phyloP scores from a whole-genome alignment of 2,888 invertebrate species.

The Ormia ochracea region DNA sequence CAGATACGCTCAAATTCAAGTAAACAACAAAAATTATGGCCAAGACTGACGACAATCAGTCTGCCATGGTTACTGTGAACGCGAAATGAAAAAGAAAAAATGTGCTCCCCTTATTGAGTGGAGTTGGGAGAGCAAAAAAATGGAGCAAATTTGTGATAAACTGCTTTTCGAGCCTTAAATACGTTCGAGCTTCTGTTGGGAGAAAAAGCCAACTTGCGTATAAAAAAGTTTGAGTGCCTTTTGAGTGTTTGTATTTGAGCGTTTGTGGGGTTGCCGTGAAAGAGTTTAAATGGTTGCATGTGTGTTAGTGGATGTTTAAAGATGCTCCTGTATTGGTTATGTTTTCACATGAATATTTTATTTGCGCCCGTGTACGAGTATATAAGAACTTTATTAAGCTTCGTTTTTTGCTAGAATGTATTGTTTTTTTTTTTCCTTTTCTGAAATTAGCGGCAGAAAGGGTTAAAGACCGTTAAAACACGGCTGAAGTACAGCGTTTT shows the following conservation, averaged over 20 bases:
- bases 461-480: conserved; percentile 58
- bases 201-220: not conserved
- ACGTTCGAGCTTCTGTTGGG: not conserved
- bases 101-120: conserved; percentile 52
- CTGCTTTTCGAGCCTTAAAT: not conserved
- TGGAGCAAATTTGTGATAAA: conserved; percentile 27
- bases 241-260: not conserved
- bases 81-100: not conserved
- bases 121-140: not conserved
- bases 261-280: not conserved
- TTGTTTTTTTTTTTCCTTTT: not conserved
- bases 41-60: conserved; percentile 56
- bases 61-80: conserved; percentile 46
- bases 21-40: not conserved
- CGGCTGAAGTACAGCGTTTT: conserved; percentile 13
- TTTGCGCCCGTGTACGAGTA: conserved; percentile 5
- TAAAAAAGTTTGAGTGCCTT: conserved; percentile 10
- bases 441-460: conserved; percentile 46
- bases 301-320: not conserved
- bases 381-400: conserved; percentile 18
- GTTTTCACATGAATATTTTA: conserved; percentile 29
- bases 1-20: conserved; percentile 12
- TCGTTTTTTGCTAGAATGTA: not conserved
- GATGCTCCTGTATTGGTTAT: not conserved
- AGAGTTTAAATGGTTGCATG: not conserved